Conservation (phyloP, 2,113 vertebrate genomes). For the Nibea coibor region DNA sequence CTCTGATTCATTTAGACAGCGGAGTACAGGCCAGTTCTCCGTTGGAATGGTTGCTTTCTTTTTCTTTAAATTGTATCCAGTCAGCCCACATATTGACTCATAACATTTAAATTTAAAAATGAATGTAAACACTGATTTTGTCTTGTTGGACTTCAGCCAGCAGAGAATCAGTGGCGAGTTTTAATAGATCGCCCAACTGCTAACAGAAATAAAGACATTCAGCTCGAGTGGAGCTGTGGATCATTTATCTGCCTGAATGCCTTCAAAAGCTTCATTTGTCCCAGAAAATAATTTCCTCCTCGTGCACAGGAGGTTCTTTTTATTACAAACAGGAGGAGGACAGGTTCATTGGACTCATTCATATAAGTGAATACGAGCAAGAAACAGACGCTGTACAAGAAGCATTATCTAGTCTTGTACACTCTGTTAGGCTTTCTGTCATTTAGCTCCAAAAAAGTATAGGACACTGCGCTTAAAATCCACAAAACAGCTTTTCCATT, state of each 20-base stretch:
- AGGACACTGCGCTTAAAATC: neutral
- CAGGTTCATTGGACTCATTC: neutral
- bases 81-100: slow-evolving; percentile 25
- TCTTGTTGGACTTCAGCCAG: slow-evolving; percentile 14
- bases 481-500: slow-evolving; percentile 12
- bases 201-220: slow-evolving; percentile 47
- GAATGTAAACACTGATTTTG: slow-evolving; percentile 17
- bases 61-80: slow-evolving; percentile 16
- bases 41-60: slow-evolving; percentile 2
- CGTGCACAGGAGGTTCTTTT: neutral
- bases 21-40: slow-evolving; percentile 1
- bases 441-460: slow-evolving; percentile 9
- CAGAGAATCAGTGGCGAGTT: neutral
- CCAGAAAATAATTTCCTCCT: slow-evolving; percentile 26
- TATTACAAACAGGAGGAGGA: slow-evolving; percentile 26
- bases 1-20: slow-evolving; percentile 35
- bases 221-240: slow-evolving; percentile 33
- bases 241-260: slow-evolving; percentile 48
- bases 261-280: slow-evolving; percentile 47
- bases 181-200: slow-evolving; percentile 37
- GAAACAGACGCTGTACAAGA: slow-evolving; percentile 27
- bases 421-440: slow-evolving; percentile 23
- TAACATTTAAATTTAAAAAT: slow-evolving; percentile 35
- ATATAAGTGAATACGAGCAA: slow-evolving; percentile 15
- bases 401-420: slow-evolving; percentile 13